These are phyloP conservation scores for Microcebus tavaratra DNA, from an alignment of 2,113 vertebrate genomes.

Conservation along the genomic window DNA sequence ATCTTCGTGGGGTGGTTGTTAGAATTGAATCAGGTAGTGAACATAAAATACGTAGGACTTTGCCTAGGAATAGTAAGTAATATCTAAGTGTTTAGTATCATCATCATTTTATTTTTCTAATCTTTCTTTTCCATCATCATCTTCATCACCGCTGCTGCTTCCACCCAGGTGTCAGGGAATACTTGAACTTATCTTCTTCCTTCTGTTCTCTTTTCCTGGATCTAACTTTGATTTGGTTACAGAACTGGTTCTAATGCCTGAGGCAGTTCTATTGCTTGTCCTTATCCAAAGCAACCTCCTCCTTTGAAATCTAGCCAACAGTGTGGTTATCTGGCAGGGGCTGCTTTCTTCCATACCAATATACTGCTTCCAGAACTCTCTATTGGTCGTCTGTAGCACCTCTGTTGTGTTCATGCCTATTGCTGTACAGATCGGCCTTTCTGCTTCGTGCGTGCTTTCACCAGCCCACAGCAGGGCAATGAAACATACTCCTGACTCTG, in stretches of 20 bases:
- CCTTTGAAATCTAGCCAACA: not conserved
- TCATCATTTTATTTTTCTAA: not conserved
- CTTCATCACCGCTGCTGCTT: not conserved
- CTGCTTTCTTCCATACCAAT: not conserved
- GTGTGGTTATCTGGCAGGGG: not conserved
- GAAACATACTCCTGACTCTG: not conserved
- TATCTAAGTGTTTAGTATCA: not conserved
- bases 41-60: not conserved
- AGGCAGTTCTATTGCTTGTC: not conserved
- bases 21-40: not conserved
- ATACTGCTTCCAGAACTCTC: not conserved
- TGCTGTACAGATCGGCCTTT: not conserved
- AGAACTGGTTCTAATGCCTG: not conserved
- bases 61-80: not conserved
- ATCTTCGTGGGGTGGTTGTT: not conserved
- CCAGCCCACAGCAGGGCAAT: not conserved
- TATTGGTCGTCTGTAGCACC: too few species aligned
- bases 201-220: not conserved
- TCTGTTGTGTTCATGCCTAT: not conserved
- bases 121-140: not conserved
- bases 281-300: not conserved
- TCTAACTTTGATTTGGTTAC: not conserved
- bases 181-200: not conserved
- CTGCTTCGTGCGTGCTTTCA: not conserved
- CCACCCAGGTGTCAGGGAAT: not conserved